These are phyloP conservation scores for Malurus melanocephalus DNA, from an alignment of 2,113 vertebrate species.

Conservation along the genomic window DNA sequence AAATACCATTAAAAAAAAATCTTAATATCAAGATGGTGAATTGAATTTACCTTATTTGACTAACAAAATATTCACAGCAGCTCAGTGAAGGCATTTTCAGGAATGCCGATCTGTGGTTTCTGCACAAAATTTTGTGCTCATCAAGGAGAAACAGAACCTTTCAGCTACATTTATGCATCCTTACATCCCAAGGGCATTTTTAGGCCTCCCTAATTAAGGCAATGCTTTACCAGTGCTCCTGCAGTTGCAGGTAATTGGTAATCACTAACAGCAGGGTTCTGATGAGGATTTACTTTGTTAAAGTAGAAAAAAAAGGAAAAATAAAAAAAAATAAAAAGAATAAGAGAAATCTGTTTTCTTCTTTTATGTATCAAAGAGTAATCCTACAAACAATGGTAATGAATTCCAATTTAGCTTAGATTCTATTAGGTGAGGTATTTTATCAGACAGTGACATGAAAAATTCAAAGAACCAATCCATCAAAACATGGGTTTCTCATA, in stretches of 20 bases:
- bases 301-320: not conserved
- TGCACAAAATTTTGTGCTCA: not conserved
- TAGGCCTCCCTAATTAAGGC: slow-evolving; percentile 48
- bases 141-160: slow-evolving; percentile 23
- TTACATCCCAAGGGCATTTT: slow-evolving; percentile 50
- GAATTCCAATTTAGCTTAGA: slow-evolving; percentile 4
- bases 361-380: slow-evolving; percentile 9
- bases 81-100: not conserved
- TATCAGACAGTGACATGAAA: not conserved
- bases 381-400: not conserved
- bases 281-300: slow-evolving; percentile 56
- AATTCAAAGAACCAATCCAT: not conserved
- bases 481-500: not conserved
- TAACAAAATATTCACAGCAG: not conserved
- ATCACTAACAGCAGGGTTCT: slow-evolving; percentile 60
- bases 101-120: not conserved
- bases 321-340: not conserved
- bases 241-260: slow-evolving; percentile 63
- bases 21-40: not conserved
- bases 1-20: not conserved
- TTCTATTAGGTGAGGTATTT: not conserved
- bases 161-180: slow-evolving; percentile 25
- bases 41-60: not conserved
- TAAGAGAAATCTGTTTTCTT: not conserved
- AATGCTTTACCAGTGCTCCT: slow-evolving; percentile 45